Percentiles rank a stretch among this genome's conserved stretches.
These are phyloP conservation scores for Acrocephalus kingi DNA, from an alignment of 2,113 vertebrate species.

Conservation along the genomic window DNA sequence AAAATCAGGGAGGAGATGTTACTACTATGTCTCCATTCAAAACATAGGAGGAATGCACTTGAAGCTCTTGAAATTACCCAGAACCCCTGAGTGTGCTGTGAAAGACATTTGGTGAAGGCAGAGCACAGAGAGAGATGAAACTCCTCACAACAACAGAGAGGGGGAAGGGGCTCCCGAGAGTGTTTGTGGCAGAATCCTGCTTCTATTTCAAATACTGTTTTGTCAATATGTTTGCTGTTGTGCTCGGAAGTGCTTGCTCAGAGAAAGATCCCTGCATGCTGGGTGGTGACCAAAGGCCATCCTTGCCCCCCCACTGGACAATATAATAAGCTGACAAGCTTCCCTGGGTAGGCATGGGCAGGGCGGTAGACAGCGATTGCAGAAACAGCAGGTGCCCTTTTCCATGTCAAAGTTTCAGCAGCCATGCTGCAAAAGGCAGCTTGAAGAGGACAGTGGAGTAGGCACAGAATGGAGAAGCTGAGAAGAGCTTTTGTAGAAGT, in stretches of 20 bases:
- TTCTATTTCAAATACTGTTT: not conserved
- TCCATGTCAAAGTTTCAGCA: not conserved
- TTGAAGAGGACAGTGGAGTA: not conserved
- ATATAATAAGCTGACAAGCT: not conserved
- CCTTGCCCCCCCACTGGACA: not conserved
- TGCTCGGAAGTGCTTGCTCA: not conserved
- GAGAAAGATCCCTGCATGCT: not conserved
- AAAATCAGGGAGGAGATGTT: not conserved
- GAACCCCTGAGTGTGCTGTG: not conserved
- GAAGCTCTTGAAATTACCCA: not conserved
- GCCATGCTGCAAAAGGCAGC: fast-evolving
- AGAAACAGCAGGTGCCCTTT: not conserved
- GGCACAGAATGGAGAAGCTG: not conserved
- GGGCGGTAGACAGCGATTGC: not conserved
- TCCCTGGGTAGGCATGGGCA: not conserved
- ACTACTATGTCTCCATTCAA: not conserved
- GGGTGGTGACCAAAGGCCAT: not conserved
- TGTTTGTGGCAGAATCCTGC: not conserved
- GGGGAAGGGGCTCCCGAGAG: not conserved
- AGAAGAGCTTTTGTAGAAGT: not conserved
- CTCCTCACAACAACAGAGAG: not conserved
- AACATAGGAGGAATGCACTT: not conserved
- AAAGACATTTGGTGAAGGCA: not conserved
- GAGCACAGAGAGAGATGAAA: not conserved
- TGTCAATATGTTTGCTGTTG: not conserved